Base-by-base conservation (phyloP, 2,113 vertebrate species). In the Hyperopisus bebe region DNA sequence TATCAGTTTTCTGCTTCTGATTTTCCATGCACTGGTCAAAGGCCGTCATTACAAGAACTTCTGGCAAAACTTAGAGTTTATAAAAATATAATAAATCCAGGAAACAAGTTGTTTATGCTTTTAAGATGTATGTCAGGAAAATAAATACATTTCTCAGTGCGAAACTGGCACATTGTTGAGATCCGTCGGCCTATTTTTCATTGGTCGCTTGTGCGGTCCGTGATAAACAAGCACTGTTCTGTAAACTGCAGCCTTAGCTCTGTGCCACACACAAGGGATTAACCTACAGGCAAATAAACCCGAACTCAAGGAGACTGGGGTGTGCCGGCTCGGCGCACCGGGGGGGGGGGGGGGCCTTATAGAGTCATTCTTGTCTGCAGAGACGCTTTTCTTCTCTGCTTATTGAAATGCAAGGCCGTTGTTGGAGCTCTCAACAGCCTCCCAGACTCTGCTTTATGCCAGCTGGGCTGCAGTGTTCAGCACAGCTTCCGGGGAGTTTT, bases 371-470 rank as follows among this genome's bases (percentile, higher is more conserved):
- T 66, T 89, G 85, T 66, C 62, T 42, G 74, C 74, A 55, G 74
- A 91, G 86, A 77, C 47, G 62, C 91, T 91, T 92, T 70, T 90
- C 53, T 91, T 88, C 46, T 66, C 82, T 87, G 50, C 92, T 94
- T 90, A 95, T 95, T 95, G 92, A 94, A 92, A 95, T 95, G 94
- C 95, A 62, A 88, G 35, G 70, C 77, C 58, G 89, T 85, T 95
- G 90, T 91, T 91, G 92, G 92, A 92, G 92, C 94, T 94, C 92
- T 91, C 89, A 74, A 66, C 87, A 90, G 88, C 90, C 90, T 39
- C 58, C 86, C 89, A 88, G 42, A 21, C 8, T 39, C 87, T 1
- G 90, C 31, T 62, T 21, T 0, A 21, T 88, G 92, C 92, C 93
- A 92, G 93, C 89, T 11, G 91, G 93, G 91, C 91, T 92, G 90